A percentile compares a stretch with the other conserved stretches of the same genome.
Evolutionary conservation across 2,113 vertebrate genomes (phyloP).

Genomic region (Rhagologus leucostigma): DNA sequence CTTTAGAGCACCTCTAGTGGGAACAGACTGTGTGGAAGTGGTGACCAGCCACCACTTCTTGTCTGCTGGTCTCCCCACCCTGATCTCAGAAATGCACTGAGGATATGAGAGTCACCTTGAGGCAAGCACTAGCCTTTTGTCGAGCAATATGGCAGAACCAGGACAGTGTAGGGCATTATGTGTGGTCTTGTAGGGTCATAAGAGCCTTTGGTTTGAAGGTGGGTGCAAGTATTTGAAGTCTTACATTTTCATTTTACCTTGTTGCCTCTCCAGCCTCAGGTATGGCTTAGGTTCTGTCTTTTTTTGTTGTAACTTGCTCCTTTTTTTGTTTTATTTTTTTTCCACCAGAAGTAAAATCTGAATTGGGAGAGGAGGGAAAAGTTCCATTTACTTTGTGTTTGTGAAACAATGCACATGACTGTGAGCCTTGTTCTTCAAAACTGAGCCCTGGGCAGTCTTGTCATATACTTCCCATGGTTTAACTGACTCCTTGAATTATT

Average conservation of each 20-base stretch:
- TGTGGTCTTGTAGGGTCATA: not conserved
- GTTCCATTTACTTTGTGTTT: not conserved
- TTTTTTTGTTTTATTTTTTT: not conserved
- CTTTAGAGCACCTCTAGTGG: not conserved
- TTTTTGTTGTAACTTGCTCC: not conserved
- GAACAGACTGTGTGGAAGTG: not conserved
- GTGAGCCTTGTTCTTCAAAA: not conserved
- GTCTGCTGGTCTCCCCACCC: not conserved
- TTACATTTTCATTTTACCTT: not conserved
- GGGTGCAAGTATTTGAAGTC: not conserved
- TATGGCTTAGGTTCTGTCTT: not conserved
- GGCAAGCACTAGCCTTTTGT: not conserved
- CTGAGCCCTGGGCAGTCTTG: not conserved
- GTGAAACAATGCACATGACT: not conserved
- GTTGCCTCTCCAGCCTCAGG: not conserved
- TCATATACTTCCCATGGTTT: not conserved
- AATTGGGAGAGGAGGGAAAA: not conserved
- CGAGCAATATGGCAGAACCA: not conserved
- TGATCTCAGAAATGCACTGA: not conserved
- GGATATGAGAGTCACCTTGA: not conserved
- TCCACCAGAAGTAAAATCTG: not conserved
- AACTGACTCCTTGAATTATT: not conserved
- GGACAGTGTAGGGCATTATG: not conserved
- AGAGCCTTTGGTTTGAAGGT: not conserved
- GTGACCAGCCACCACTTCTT: not conserved